A percentile compares a stretch with the other conserved stretches of the same genome.
Conservation (phyloP, 2,113 vertebrate species). For the Syngnathus floridae region DNA sequence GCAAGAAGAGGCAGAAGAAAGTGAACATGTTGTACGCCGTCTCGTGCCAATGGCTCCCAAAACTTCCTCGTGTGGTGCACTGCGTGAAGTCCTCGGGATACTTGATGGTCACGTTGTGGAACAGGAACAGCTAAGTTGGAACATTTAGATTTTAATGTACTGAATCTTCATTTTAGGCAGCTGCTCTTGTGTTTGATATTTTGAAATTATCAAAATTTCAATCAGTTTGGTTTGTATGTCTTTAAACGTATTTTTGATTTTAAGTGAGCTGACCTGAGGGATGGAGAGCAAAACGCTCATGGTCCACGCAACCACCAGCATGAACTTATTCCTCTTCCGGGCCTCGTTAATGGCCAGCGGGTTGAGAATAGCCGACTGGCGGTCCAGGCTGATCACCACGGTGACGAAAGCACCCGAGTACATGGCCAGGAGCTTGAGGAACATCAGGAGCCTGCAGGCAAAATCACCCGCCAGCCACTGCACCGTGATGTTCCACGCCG, state of each 20-base stretch:
- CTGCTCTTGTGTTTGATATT: background rate
- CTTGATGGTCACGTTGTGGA: slow-evolving; percentile 68
- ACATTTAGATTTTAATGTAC: background rate
- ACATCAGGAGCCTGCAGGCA: slow-evolving; percentile 76
- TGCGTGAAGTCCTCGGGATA: slow-evolving; percentile 69
- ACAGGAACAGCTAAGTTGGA: slow-evolving; percentile 63
- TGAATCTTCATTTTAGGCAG: background rate
- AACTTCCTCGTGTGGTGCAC: slow-evolving; percentile 69
- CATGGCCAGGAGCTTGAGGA: slow-evolving; percentile 83
- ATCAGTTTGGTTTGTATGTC: too few relatives aligned
- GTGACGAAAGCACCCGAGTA: slow-evolving; percentile 76
- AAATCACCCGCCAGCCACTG: slow-evolving; percentile 78
- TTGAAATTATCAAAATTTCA: too few relatives aligned
- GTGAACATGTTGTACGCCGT: slow-evolving; percentile 77
- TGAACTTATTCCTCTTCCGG: slow-evolving; percentile 68
- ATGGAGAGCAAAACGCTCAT: slow-evolving; percentile 70
- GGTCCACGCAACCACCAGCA: slow-evolving; percentile 73
- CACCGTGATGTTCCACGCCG: slow-evolving; percentile 76
- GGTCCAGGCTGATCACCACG: slow-evolving; percentile 81
- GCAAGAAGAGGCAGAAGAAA: slow-evolving; percentile 68
- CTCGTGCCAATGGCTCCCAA: slow-evolving; percentile 67
- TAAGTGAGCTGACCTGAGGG: slow-evolving; percentile 71
- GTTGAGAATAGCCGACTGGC: slow-evolving; percentile 71
- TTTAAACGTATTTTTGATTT: background rate
- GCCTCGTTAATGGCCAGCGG: slow-evolving; percentile 72